These are phyloP conservation scores for Leucopsar rothschildi DNA, from an alignment of 2,113 vertebrate species.

Conservation along the genomic window DNA sequence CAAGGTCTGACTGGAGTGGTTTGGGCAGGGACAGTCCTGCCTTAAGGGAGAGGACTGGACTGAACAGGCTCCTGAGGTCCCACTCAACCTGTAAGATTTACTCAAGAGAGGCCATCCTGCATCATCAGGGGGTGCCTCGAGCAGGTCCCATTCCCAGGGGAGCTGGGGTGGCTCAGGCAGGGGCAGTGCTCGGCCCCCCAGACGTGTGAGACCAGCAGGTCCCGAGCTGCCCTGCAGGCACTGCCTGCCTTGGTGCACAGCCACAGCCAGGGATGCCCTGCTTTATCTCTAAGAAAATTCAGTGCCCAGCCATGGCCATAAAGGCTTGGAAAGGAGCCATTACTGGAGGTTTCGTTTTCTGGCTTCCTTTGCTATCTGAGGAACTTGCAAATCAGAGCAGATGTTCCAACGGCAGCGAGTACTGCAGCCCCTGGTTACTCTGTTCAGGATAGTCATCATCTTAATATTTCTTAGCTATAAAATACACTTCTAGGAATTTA, in stretches of 20 bases:
- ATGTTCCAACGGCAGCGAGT: background rate
- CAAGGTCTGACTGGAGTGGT: background rate
- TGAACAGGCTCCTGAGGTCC: background rate
- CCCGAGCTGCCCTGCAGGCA: background rate
- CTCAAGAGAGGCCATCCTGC: background rate
- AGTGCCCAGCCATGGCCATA: background rate
- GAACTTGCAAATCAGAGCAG: background rate
- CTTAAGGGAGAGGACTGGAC: background rate
- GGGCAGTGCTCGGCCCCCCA: fast-evolving
- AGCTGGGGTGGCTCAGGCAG: background rate
- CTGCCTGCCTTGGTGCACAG: background rate
- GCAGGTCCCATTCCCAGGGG: fast-evolving
- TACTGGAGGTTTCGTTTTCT: background rate
- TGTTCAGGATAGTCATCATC: background rate
- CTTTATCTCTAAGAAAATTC: background rate
- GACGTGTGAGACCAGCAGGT: fast-evolving
- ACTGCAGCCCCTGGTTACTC: background rate
- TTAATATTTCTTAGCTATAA: background rate
- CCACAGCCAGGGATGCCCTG: background rate
- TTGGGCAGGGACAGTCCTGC: background rate
- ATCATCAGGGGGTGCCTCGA: background rate
- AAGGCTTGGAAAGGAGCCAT: slow-evolving; percentile 8
- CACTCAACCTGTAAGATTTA: background rate
- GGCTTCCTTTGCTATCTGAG: background rate
- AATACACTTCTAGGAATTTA: background rate